phyloP scores from a whole-genome alignment of 2,797 vertebrate genomes.

The Leuciscus waleckii region DNA sequence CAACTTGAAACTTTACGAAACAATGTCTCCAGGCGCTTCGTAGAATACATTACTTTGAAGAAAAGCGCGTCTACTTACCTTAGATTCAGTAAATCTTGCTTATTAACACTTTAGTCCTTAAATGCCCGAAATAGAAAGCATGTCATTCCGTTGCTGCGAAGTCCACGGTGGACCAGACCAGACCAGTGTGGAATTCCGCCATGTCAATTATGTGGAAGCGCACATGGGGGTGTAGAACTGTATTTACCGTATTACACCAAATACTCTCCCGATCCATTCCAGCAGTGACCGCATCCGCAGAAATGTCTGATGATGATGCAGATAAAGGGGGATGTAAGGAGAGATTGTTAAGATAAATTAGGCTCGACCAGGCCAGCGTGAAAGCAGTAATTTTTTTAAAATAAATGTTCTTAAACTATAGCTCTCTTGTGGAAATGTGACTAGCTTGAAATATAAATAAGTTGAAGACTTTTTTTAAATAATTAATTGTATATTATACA shows the following conservation, averaged over 20 bases:
- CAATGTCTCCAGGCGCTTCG: background rate
- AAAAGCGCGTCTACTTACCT: constrained; percentile 57
- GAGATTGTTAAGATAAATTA: background rate
- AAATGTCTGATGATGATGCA: background rate
- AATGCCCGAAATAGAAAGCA: constrained; percentile 46
- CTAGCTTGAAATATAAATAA: background rate
- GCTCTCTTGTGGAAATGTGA: background rate
- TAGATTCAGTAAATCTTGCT: constrained; percentile 43
- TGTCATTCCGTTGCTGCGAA: constrained; percentile 69
- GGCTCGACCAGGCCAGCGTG: background rate
- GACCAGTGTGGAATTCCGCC: constrained; percentile 77
- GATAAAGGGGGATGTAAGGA: background rate
- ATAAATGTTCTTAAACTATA: background rate
- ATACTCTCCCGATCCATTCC: background rate
- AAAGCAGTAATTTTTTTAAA: background rate
- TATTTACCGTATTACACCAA: constrained; percentile 67
- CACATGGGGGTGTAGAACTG: constrained; percentile 74
- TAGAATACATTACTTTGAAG: background rate
- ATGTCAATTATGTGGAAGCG: constrained; percentile 85
- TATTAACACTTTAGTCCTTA: constrained; percentile 50
- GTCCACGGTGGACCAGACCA: constrained; percentile 67
- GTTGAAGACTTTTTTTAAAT: too few species aligned
- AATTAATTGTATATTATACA: too few species aligned
- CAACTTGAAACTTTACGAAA: constrained; percentile 52
- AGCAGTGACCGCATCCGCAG: background rate